Conservation (phyloP, 2,888 invertebrate species). For the Tachystola acroxantha region DNA sequence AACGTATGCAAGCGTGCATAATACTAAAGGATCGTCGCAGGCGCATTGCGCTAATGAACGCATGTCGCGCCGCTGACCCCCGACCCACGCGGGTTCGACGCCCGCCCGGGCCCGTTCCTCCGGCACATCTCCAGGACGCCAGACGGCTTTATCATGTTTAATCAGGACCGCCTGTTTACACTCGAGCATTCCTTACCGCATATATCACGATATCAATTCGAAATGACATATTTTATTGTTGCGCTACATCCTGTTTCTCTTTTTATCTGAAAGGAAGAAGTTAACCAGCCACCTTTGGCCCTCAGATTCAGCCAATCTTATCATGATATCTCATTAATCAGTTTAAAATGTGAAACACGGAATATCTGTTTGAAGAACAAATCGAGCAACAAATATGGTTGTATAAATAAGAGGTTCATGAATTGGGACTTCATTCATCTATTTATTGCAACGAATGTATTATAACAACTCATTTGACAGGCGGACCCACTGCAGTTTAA, state of each 20-base stretch:
- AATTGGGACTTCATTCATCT: too few species aligned
- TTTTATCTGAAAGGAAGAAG: constrained; percentile 11
- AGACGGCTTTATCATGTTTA: constrained; percentile 53
- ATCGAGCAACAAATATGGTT: too few species aligned
- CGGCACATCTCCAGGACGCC: constrained; percentile 39
- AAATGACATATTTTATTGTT: constrained; percentile 18
- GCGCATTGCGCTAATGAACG: constrained; percentile 64
- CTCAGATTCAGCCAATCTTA: not conserved
- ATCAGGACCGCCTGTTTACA: constrained; percentile 47
- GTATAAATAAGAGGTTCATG: too few species aligned
- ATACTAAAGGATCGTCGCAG: constrained; percentile 27
- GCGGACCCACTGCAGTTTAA: too few species aligned
- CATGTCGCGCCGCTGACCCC: constrained; percentile 70
- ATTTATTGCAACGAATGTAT: too few species aligned
- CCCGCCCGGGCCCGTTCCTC: constrained; percentile 43
- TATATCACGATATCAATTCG: constrained; percentile 21
- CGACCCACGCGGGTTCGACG: constrained; percentile 74
- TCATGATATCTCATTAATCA: not conserved
- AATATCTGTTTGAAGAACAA: too few species aligned
- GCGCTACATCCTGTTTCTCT: constrained; percentile 26
- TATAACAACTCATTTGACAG: too few species aligned
- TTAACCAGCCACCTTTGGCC: constrained; percentile 4
- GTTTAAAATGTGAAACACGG: too few species aligned
- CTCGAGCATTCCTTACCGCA: constrained; percentile 19
- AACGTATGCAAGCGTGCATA: constrained; percentile 13